phyloP scores from a whole-genome alignment of 1,140 invertebrate species.

The Bombus balteatus region DNA sequence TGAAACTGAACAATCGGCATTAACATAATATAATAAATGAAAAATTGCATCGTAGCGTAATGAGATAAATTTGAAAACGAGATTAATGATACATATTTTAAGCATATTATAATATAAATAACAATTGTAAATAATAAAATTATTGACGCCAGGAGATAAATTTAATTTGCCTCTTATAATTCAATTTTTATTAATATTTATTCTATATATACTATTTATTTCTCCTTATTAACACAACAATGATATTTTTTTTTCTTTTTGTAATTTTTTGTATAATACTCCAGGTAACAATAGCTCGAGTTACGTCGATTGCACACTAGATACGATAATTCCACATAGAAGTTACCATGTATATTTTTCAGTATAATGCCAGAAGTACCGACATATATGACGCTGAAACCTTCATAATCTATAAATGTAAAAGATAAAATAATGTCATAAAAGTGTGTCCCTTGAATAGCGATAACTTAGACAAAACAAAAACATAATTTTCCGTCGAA shows the following conservation, averaged over 20 bases:
- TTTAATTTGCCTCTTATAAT: background rate
- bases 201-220: background rate
- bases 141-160: background rate
- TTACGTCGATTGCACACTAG: background rate
- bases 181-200: background rate
- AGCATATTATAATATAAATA: background rate
- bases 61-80: background rate
- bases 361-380: conserved; percentile 46
- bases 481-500: background rate
- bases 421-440: background rate
- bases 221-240: background rate
- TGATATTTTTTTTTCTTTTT: background rate
- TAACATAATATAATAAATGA: too few species aligned
- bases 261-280: background rate
- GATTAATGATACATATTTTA: background rate
- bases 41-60: too few species aligned
- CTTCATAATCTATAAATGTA: conserved; percentile 50
- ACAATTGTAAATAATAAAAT: background rate
- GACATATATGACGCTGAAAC: conserved; percentile 56
- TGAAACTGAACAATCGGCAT: too few species aligned
- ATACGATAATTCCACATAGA: background rate
- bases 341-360: background rate
- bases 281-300: background rate
- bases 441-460: background rate
- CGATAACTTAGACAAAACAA: background rate